Base-by-base conservation (phyloP, 2,113 vertebrate genomes). In the Perca schrenkii region DNA sequence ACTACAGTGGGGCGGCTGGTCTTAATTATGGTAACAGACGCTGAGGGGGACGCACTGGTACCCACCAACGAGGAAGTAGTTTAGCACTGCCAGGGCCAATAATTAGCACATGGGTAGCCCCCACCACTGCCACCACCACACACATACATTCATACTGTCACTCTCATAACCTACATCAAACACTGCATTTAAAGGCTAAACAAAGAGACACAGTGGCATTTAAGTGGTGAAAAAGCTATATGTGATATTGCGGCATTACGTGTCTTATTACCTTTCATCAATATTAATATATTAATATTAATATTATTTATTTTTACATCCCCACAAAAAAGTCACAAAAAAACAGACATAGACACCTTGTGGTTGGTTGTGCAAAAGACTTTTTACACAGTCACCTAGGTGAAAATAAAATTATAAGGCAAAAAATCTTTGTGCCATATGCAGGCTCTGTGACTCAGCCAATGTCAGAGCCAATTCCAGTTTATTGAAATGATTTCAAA, bases 11-110 rank as follows among this genome's bases (percentile, higher is more conserved):
- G 76, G 85, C 73, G 83, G 83, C 85, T 89, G 86, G 84, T 93
- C 90, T 94, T 95, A 94, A 94, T 94, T 94, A 94, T 73, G 85
- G 77, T 86, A 91, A 89, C 91, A 93, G 89, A 91, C 89, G 86
- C 90, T 89, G 83, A 80, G 81, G 91, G 92, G 86, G 82, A 74
- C 66, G 72, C 77, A 88, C 84, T 88, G 82, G 86, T 92, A 81
- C 88, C 79, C 79, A 86, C 80, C 86, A 81, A 82, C 64, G 74
- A 85, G 82, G 83, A 89, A 85, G 80, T 79, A 84, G 79, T 85
- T 88, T 65, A 70, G 60, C 84, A 86, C 79, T 86, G 74, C 88
- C 86, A 82, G 86, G 80, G 75, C 84, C 80, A 86, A 89, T 93
- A 92, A 94, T 93, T 91, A 94, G 85, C 77, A 84, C 83, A 80